Conservation (phyloP, 2,797 vertebrate genomes). For the Labeo calbasu region DNA sequence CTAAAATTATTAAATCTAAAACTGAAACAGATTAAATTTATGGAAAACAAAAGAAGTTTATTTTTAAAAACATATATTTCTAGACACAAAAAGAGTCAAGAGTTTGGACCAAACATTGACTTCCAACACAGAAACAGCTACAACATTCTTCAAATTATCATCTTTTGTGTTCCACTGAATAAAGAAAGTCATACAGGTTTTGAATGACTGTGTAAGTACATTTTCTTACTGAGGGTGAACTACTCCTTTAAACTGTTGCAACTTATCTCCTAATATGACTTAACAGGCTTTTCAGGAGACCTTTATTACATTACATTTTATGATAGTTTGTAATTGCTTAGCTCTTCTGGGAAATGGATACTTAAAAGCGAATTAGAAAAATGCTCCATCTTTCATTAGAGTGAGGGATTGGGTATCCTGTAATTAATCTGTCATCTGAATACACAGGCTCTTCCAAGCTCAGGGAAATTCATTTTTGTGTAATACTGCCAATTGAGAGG, state of each 20-base stretch:
- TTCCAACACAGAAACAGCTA: background rate
- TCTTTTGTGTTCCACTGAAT: background rate
- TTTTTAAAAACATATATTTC: too few relatives aligned
- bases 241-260: background rate
- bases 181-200: background rate
- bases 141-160: background rate
- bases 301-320: slow-evolving; percentile 13
- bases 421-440: slow-evolving; percentile 13
- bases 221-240: background rate
- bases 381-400: slow-evolving; percentile 7
- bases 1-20: background rate
- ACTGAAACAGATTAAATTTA: too few relatives aligned
- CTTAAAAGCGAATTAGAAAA: slow-evolving; percentile 24
- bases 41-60: too few relatives aligned
- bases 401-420: background rate
- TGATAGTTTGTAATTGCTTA: background rate
- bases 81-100: too few relatives aligned
- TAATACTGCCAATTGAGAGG: slow-evolving; percentile 4
- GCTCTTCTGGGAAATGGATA: slow-evolving; percentile 10
- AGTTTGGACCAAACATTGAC: background rate
- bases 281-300: background rate
- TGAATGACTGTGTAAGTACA: background rate
- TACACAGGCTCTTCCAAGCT: background rate
- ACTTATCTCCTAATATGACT: background rate
- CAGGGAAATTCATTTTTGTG: slow-evolving; percentile 13